Evolutionary conservation across 2,888 invertebrate species (phyloP), one percentile per base, ranked within the genome.

Genomic region (Therioaphis trifolii): DNA sequence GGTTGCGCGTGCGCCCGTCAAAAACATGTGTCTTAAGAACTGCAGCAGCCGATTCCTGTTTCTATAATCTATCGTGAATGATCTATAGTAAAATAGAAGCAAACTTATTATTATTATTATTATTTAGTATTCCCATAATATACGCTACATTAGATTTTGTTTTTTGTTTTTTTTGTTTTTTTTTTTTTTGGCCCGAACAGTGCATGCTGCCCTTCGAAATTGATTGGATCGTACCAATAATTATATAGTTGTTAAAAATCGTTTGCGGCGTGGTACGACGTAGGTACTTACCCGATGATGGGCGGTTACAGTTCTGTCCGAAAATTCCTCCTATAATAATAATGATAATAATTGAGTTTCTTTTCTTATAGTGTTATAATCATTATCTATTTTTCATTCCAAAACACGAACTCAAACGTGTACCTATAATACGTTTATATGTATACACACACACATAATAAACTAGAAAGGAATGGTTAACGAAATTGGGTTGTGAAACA

Each of bases 171-270:
- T 77, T 29, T 76, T 46, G 12, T 29, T 63, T 49, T 49, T 5
- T 63, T 46, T 76, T 46, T 7, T 29, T 77, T 49, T 68, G 1
- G 12, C 24, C 52, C 35, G 35, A n/a, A 35, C 29, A 7, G 15
- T 27, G 46, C 24, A 18, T 27, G 15, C 49, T 78, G 78, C 68
- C 52, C 78, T 55, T 55, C 68, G 35, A 69, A 79, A 79, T 79
- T 69, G 55, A 69, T 79, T 69, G 78, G 49, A 79, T 69, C 68
- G 52, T 78, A 55, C 40, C 75, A 40, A 68, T 79, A 79, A 79
- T 79, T 79, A 79, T 79, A 79, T 69, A 55, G 49, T 63, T 49
- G 29, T 66, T 77, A 66, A 66, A 66, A 77, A 21, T 21, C 66
- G 49, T 66, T 21, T 49, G 49, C 46, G 43, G 61, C 14, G 46